These are phyloP conservation scores for Syrphus vitripennis DNA, from an alignment of 2,888 invertebrate species.

Conservation along the genomic window DNA sequence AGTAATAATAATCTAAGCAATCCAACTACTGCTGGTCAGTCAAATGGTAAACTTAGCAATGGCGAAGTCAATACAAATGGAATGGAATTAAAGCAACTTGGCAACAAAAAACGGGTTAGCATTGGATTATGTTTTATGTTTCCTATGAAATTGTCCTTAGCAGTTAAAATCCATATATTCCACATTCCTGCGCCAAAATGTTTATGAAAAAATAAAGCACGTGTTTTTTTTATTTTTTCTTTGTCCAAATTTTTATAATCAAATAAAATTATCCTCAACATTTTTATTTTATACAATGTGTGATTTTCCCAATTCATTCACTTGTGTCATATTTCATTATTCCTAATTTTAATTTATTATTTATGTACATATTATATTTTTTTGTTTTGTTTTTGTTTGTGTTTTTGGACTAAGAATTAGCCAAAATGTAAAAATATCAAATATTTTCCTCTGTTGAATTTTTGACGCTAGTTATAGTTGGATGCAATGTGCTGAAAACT, in stretches of 20 bases:
- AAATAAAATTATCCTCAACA: slow-evolving; percentile 20
- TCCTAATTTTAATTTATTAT: not conserved
- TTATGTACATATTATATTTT: not conserved
- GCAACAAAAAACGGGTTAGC: slow-evolving; percentile 79
- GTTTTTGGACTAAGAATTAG: not conserved
- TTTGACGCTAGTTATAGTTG: not conserved
- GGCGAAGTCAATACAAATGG: slow-evolving; percentile 59
- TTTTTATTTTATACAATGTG: not conserved
- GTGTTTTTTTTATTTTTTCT: slow-evolving; percentile 28
- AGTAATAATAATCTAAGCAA: slow-evolving; percentile 72
- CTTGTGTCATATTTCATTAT: not conserved
- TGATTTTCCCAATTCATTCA: not conserved
- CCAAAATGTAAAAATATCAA: not conserved
- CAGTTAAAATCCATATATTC: slow-evolving; percentile 28
- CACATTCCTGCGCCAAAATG: slow-evolving; percentile 14
- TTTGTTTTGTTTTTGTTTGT: not conserved
- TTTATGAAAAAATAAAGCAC: not conserved
- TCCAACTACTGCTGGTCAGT: slow-evolving; percentile 73
- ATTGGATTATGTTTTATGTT: slow-evolving; percentile 44
- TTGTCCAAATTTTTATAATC: slow-evolving; percentile 10
- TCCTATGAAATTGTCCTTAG: slow-evolving; percentile 35
- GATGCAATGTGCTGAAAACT: no score
- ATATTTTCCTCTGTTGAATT: not conserved
- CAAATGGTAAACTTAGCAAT: slow-evolving; percentile 72
- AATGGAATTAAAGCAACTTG: slow-evolving; percentile 77